Conservation (phyloP, 2,888 invertebrate species). For the Heterodera filipjevi region DNA sequence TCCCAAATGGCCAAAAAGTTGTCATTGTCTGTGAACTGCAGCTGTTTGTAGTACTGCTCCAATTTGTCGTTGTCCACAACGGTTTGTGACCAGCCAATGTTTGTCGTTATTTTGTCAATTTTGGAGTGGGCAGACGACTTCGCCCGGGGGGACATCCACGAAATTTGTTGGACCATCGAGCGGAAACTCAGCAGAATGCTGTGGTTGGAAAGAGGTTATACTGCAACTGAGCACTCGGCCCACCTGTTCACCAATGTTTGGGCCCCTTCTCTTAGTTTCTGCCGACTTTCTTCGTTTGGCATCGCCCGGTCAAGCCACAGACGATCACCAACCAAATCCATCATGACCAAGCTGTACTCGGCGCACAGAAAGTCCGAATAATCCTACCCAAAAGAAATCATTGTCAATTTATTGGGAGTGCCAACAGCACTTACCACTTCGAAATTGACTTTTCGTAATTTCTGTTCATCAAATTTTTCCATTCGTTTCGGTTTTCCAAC, state of each 20-base stretch:
- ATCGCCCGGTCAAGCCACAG: slow-evolving; percentile 53
- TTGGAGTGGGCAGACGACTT: slow-evolving; percentile 50
- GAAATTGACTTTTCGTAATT: not conserved
- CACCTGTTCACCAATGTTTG: slow-evolving; percentile 2
- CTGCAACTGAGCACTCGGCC: not conserved
- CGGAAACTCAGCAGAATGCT: slow-evolving; percentile 39
- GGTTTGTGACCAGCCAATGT: slow-evolving; percentile 56
- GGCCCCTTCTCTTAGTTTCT: slow-evolving; percentile 46
- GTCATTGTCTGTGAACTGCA: slow-evolving; percentile 28
- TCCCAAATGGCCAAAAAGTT: not conserved
- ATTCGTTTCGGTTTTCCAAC: not conserved
- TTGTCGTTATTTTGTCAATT: slow-evolving; percentile 55
- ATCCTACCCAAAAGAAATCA: not conserved
- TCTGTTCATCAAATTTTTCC: not conserved
- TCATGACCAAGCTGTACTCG: slow-evolving; percentile 43
- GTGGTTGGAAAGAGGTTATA: not conserved
- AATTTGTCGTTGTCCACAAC: slow-evolving; percentile 46
- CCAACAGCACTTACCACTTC: not conserved
- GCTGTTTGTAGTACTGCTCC: slow-evolving; percentile 41
- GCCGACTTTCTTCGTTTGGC: slow-evolving; percentile 37
- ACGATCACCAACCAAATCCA: slow-evolving; percentile 54
- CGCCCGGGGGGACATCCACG: slow-evolving; percentile 50
- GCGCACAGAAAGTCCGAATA: slow-evolving; percentile 42
- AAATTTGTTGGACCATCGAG: slow-evolving; percentile 55
- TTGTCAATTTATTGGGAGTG: not conserved